phyloP scores from a whole-genome alignment of 1,140 invertebrate genomes.

The Cheumatopsyche charites region DNA sequence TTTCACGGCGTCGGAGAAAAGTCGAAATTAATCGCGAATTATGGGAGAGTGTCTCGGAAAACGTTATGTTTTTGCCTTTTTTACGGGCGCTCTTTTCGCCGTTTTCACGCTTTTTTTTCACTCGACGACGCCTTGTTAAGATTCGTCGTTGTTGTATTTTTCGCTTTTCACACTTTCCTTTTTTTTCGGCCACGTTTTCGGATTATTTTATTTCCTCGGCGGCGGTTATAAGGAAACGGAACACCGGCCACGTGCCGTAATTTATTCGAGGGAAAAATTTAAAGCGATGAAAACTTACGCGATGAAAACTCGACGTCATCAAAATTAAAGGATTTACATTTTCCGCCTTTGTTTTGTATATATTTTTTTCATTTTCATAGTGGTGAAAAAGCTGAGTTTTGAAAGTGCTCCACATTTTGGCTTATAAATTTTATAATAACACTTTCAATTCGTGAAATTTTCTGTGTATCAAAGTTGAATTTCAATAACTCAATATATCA shows the following conservation, averaged over 20 bases:
- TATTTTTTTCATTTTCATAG: neutral
- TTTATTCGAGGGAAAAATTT: neutral
- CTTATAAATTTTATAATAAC: no score
- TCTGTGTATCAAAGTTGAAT: no score
- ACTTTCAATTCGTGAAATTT: no score
- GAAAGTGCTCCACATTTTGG: no score
- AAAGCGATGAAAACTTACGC: neutral
- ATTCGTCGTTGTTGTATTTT: slow-evolving; percentile 15
- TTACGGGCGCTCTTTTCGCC: no score
- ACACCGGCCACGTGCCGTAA: neutral
- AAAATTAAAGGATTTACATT: slow-evolving; percentile 16
- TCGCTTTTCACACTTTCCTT: no score
- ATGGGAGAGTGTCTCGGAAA: neutral
- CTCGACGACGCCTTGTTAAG: neutral
- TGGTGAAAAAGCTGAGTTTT: no score
- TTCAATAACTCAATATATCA: no score
- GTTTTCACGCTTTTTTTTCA: no score
- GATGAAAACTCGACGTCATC: neutral
- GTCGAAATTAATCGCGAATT: slow-evolving; percentile 16
- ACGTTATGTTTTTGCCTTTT: neutral
- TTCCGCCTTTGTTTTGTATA: neutral
- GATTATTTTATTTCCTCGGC: no score
- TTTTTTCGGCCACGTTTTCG: no score
- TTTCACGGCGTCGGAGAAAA: neutral
- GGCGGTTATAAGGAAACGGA: no score